Evolutionary conservation across 2,888 invertebrate species (phyloP).

Genomic region (Mimachlamys varia): DNA sequence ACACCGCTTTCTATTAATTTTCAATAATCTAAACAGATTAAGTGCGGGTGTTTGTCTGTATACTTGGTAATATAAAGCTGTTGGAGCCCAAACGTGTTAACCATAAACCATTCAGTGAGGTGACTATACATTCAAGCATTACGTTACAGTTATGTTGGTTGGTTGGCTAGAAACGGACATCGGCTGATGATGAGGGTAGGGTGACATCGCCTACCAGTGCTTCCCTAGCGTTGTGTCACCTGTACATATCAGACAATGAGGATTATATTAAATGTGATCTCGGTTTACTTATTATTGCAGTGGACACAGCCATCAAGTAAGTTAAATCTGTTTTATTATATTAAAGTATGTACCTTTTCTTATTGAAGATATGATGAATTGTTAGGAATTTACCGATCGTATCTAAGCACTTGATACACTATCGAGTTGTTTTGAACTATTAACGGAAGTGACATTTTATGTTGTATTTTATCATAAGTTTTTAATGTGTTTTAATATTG

Average conservation of each 20-base stretch:
- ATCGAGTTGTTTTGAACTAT: neutral
- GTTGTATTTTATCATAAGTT: neutral
- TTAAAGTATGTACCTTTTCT: neutral
- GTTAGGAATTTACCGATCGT: neutral
- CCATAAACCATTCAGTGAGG: neutral
- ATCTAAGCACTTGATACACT: neutral
- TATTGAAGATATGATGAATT: neutral
- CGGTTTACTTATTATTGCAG: neutral
- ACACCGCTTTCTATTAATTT: constrained; percentile 19
- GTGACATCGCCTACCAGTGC: neutral
- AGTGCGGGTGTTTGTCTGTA: constrained; percentile 23
- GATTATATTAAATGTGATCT: neutral
- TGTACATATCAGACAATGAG: neutral
- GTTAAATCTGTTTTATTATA: neutral
- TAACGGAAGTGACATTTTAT: neutral
- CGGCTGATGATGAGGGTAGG: neutral
- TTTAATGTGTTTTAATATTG: neutral
- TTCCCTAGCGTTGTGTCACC: neutral
- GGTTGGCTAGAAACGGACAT: constrained; percentile 29
- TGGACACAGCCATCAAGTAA: neutral
- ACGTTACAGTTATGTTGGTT: constrained; percentile 12
- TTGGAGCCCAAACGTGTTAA: neutral
- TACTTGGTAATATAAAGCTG: neutral
- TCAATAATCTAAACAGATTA: constrained; percentile 36
- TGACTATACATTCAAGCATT: neutral